Percentiles rank a stretch among this genome's conserved stretches.
Evolutionary conservation across 2,113 vertebrate species (phyloP).

Genomic region (Chaenocephalus aceratus): DNA sequence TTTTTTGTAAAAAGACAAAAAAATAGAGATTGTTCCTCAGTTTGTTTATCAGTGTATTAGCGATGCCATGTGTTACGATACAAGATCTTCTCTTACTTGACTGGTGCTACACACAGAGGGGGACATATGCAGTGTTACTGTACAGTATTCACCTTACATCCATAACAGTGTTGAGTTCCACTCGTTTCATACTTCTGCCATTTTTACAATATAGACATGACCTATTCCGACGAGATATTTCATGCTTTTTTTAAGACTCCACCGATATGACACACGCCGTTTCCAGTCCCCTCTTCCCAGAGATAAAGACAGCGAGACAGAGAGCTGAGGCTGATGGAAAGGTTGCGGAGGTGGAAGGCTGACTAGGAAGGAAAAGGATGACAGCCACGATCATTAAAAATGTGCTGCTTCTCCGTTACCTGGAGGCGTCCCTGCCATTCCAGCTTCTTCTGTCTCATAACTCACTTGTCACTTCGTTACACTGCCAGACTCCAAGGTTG

Average conservation of each 20-base stretch:
- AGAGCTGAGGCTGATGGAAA: conserved; percentile 70
- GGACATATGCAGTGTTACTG: conserved; percentile 72
- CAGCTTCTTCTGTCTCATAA: conserved; percentile 94
- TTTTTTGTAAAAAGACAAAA: conserved; percentile 70
- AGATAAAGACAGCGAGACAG: conserved; percentile 66
- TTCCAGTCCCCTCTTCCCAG: conserved; percentile 55
- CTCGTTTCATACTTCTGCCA: conserved; percentile 62
- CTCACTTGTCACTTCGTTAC: conserved; percentile 96
- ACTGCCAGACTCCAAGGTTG: conserved; percentile 90
- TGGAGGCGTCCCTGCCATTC: conserved; percentile 90
- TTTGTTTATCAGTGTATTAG: conserved; percentile 71
- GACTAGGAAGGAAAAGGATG: conserved; percentile 77
- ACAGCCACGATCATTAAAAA: conserved; percentile 82
- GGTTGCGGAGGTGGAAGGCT: conserved; percentile 77
- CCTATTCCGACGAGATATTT: conserved; percentile 57
- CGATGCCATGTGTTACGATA: conserved; percentile 69
- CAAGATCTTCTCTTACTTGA: conserved; percentile 70
- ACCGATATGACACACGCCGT: conserved; percentile 58
- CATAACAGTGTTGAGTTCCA: conserved; percentile 65
- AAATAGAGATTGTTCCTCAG: conserved; percentile 59
- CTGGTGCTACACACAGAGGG: conserved; percentile 76
- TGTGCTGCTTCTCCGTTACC: conserved; percentile 81
- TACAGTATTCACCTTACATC: conserved; percentile 73
- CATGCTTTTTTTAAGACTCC: conserved; percentile 54
- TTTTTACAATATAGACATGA: conserved; percentile 63